A percentile compares a stretch with the other conserved stretches of the same genome.
Evolutionary conservation across 2,797 vertebrate genomes (phyloP).

Genomic region (Halcyon chelicuti): DNA sequence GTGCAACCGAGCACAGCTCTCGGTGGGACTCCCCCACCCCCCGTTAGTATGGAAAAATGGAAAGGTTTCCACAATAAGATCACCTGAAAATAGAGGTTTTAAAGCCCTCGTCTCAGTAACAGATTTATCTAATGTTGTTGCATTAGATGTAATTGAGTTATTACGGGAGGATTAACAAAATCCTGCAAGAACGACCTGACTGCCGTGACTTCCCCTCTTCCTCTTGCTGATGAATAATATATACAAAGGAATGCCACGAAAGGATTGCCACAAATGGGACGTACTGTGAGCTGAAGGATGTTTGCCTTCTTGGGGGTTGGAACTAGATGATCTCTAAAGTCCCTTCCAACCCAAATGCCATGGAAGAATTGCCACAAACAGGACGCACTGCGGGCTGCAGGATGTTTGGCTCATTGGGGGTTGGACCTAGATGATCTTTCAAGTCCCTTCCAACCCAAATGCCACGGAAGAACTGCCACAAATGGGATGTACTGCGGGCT

Average conservation of each 20-base stretch:
- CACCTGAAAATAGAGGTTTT: conserved; percentile 51
- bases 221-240: background rate
- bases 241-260: background rate
- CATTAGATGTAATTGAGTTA: conserved; percentile 20
- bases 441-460: too few relatives aligned
- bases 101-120: conserved; percentile 25
- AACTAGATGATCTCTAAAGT: too few relatives aligned
- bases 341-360: background rate
- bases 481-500: too few relatives aligned
- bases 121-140: conserved; percentile 5
- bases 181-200: background rate
- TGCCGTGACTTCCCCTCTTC: background rate
- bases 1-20: background rate
- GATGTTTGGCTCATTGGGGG: too few relatives aligned
- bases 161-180: background rate
- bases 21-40: background rate
- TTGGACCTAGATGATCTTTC: too few relatives aligned
- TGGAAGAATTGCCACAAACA: too few relatives aligned
- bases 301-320: background rate
- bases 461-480: too few relatives aligned
- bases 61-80: conserved; percentile 49
- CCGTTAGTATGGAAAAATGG: background rate
- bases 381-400: too few relatives aligned
- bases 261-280: background rate
- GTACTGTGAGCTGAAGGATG: background rate